A percentile compares a stretch with the other conserved stretches of the same genome.
These are phyloP conservation scores for Deroplatys truncata DNA, from an alignment of 2,888 invertebrate genomes.

Conservation along the genomic window DNA sequence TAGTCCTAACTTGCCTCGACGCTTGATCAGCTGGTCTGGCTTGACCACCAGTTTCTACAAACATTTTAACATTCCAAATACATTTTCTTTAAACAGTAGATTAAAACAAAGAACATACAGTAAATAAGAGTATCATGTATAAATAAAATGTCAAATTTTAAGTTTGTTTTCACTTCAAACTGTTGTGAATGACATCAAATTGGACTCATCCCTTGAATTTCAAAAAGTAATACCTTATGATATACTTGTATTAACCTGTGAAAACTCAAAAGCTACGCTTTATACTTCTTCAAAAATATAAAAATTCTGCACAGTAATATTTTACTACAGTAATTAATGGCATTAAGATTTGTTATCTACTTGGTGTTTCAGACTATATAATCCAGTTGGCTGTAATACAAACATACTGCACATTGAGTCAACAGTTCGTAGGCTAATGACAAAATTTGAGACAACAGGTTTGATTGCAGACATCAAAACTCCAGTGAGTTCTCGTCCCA, in stretches of 20 bases:
- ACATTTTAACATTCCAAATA: slow-evolving; percentile 21
- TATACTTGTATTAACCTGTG: too few relatives aligned
- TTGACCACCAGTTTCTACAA: slow-evolving; percentile 90
- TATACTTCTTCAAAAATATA: background rate
- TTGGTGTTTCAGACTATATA: too few relatives aligned
- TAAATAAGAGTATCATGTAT: background rate
- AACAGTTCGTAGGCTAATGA: too few relatives aligned
- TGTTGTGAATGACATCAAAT: background rate
- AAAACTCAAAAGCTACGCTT: too few relatives aligned
- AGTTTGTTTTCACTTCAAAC: background rate
- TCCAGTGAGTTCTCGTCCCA: too few relatives aligned
- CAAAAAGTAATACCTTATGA: background rate
- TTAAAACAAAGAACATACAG: background rate
- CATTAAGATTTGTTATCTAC: too few relatives aligned
- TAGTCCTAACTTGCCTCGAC: slow-evolving; percentile 94
- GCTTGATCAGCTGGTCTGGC: slow-evolving; percentile 97
- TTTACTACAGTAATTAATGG: too few relatives aligned
- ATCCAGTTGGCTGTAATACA: too few relatives aligned
- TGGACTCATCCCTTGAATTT: background rate
- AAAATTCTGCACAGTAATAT: background rate
- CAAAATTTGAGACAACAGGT: too few relatives aligned
- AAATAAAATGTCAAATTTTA: background rate
- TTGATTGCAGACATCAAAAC: too few relatives aligned
- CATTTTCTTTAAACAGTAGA: background rate
- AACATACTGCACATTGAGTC: too few relatives aligned